These are phyloP conservation scores for Sinelater perroti DNA, from an alignment of 2,888 invertebrate genomes.

Conservation along the genomic window DNA sequence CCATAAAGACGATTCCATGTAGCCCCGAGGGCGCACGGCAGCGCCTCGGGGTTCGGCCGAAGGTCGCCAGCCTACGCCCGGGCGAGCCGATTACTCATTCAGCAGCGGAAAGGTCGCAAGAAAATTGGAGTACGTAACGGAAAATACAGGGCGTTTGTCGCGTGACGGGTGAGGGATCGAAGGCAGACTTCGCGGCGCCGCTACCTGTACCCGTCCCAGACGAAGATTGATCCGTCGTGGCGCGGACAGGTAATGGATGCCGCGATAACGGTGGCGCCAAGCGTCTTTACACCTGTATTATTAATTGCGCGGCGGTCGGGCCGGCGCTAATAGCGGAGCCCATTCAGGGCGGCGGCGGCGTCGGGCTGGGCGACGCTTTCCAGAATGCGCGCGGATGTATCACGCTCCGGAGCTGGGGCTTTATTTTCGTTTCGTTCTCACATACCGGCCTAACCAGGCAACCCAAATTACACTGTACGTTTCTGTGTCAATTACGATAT, in stretches of 20 bases:
- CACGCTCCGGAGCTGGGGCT: too few species aligned
- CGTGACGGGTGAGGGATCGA: conserved; percentile 50
- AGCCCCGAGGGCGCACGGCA: neutral
- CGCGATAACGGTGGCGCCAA: conserved; percentile 48
- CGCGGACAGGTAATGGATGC: conserved; percentile 47
- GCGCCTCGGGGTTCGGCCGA: conserved; percentile 2
- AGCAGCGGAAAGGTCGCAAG: conserved; percentile 8
- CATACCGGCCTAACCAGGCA: too few species aligned
- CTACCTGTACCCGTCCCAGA: conserved; percentile 38
- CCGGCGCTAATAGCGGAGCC: conserved; percentile 17
- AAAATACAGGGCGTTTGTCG: conserved; percentile 34
- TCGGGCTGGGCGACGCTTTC: too few species aligned
- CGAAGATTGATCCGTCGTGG: conserved; percentile 45
- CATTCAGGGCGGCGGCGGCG: neutral
- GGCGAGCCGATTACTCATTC: conserved; percentile 8
- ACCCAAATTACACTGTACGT: too few species aligned
- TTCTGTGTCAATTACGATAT: too few species aligned
- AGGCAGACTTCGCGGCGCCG: conserved; percentile 51
- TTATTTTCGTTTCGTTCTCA: too few species aligned
- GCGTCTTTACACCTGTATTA: conserved; percentile 35
- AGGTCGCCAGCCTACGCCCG: neutral
- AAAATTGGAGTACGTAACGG: conserved; percentile 25
- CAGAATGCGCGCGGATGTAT: too few species aligned
- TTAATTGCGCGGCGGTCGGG: conserved; percentile 23
- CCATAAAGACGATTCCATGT: neutral